These are phyloP conservation scores for Drosophila lacicola DNA, from an alignment of 2,888 invertebrate species.

Conservation along the genomic window DNA sequence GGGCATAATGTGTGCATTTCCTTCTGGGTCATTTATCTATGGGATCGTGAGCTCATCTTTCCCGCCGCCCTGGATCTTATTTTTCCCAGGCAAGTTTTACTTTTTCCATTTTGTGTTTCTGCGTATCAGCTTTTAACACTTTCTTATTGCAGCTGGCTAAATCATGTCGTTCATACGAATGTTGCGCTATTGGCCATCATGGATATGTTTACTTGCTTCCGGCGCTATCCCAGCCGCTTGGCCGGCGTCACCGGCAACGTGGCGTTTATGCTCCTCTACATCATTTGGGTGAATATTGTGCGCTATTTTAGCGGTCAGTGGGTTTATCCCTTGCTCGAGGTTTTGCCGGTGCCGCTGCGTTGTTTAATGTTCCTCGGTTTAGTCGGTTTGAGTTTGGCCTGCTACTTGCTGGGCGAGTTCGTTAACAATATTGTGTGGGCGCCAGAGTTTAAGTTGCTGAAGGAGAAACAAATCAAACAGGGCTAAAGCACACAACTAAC, in stretches of 20 bases:
- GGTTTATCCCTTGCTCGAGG: constrained; percentile 95
- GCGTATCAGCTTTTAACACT: neutral
- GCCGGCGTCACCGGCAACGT: constrained; percentile 88
- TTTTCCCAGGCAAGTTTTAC: constrained; percentile 88
- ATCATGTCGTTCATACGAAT: constrained; percentile 95
- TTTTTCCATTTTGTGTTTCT: neutral
- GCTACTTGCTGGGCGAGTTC: constrained; percentile 90
- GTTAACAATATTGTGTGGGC: constrained; percentile 90
- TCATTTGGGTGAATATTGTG: constrained; percentile 92
- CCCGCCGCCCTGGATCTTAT: constrained; percentile 92
- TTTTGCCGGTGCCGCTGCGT: constrained; percentile 90
- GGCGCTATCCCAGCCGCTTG: constrained; percentile 90
- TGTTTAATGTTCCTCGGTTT: constrained; percentile 89
- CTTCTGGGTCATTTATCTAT: constrained; percentile 95
- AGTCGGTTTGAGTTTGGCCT: constrained; percentile 86
- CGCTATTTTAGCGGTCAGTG: constrained; percentile 90
- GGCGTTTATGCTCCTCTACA: constrained; percentile 89
- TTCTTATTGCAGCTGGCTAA: constrained; percentile 89
- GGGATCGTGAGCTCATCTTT: constrained; percentile 95
- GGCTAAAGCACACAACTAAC: constrained; percentile 25
- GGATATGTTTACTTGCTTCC: constrained; percentile 90
- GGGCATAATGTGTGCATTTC: constrained; percentile 92
- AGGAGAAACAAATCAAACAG: constrained; percentile 47
- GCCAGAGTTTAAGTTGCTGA: constrained; percentile 86
- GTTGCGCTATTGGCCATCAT: constrained; percentile 91